Base-by-base conservation (phyloP, 2,888 invertebrate species). In the Plemyria rubiginata region DNA sequence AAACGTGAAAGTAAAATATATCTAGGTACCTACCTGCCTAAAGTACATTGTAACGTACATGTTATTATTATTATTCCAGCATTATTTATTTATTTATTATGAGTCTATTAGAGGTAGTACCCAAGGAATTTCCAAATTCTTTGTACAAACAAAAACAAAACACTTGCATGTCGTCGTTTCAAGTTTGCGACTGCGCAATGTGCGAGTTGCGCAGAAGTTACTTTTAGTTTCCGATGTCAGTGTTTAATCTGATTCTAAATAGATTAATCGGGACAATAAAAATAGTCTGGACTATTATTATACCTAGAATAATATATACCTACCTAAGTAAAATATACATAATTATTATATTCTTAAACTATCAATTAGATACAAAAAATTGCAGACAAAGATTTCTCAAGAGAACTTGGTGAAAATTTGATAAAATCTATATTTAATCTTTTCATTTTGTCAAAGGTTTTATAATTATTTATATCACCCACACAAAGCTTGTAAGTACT, bases 131-230 rank as follows among this genome's bases (percentile, higher is more conserved):
- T n/a, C n/a, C n/a, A n/a, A n/a, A n/a, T n/a, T n/a, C n/a, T n/a
- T n/a, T n/a, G n/a, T n/a, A n/a, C n/a, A n/a, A 38, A 38, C 36
- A 38, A 11, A 11, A 38, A 38, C 11, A 11, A 38, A 38, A 38
- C 36, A 38, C 9, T n/a, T 38, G 36, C 36, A 38, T 38, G 36
- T 38, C 36, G 29, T 29, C 29, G 7, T 12, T 8, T 50, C 36
- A 13, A n/a, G 5, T 28, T 48, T 11, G 54, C 56, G 58, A 40
- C 53, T 66, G 62, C 62, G 65, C 59, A 66, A 2, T 49, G 22
- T 43, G 28, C 11, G 62, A 66, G 58, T 60, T 63, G 62, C 66
- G 65, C 60, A 50, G 53, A 11, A 62, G 29, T 9, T 11, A 8
- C 2, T 45, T 45, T 45, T 16, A 45, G 45, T 38, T 11, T 38